Evolutionary conservation across 2,797 vertebrate genomes (phyloP), one percentile per base, ranked within the genome.

Genomic region (Cossypha polioptera): DNA sequence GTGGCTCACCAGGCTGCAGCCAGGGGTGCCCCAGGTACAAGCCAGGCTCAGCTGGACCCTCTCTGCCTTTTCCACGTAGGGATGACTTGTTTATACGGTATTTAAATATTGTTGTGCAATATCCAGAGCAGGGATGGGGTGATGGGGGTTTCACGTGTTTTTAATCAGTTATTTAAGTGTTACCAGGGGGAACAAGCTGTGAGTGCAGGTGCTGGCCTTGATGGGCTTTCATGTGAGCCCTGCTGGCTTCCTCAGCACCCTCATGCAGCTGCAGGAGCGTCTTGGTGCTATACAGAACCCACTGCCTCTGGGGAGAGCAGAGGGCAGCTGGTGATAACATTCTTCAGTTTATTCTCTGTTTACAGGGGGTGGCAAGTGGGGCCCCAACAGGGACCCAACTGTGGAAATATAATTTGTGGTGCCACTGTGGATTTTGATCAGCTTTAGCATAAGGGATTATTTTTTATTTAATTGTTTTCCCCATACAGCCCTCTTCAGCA

Each of bases 91-190:
- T 85, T 76, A 61, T 66, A 90, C 1, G 53, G 88, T 95, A 95
- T 90, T 95, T 86, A 92, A 71, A 77, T 66, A 53, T 96, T 96
- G 75, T 95, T 95, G 97, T 98, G 97, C 97, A 98, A 97, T 98
- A 97, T 75, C 40, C 88, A 91, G 13, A 51, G 84, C 83, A 29
- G 21, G 89, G 91, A 63, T 57, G 74, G 65, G 55, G 59, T 9
- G 21, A n/a, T 28, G 26, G 10, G 16, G 26, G 14, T 59, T 93
- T 92, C 83, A 73, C 0, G 0, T 90, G 50, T 28, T 96, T 93
- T 85, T 67, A 66, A 50, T 91, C 68, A 53, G 58, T 82, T 91
- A 90, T 86, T 96, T 83, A 88, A 91, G 17, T 72, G 67, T 90
- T 90, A 54, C 76, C 36, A 84, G 76, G 76, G 68, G 38, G 57